Evolutionary conservation across 2,888 invertebrate genomes (phyloP), one percentile per base, ranked within the genome.

Genomic region (Teleogryllus oceanicus): DNA sequence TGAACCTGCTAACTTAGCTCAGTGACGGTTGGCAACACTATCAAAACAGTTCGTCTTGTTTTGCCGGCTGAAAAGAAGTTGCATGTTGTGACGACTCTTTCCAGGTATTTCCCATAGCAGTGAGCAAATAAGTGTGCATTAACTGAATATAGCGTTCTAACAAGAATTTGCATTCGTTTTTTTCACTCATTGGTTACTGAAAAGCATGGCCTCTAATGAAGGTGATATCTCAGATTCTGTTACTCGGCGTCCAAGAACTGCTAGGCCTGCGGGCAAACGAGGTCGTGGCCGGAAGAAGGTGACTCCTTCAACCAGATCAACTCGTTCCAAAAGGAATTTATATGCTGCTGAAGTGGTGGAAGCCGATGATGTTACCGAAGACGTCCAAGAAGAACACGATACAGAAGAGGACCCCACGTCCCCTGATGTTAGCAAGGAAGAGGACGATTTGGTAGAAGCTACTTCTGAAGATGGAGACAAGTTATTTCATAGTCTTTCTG

Each of bases 1-100:
- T 37, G 37, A 37, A 37, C 16, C 62, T 13, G 13, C 62, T 18
- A 62, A 18, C 62, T 13, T 16, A n/a, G 62, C 62, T 62, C n/a
- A 62, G 62, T 62, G 62, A 62, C 16, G 62, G 62, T 62, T 62
- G 62, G 62, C 62, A 62, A 62, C 62, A 62, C 62, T 62, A 62
- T 62, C 62, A 62, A 62, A 62, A 62, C 62, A 62, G 62, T 62
- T 62, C n/a, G 62, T 62, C 62, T 62, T 62, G 62, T 62, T 62
- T 62, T 62, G 62, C 62, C 62, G 62, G 62, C n/a, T 62, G 62
- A n/a, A n/a, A 62, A 62, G 62, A 62, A 62, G n/a, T 62, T 62
- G 62, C 62, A 62, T 62, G 13, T 62, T 18, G 62, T 16, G 62
- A 62, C 62, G 62, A 62, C 16, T 62, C 37, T 62, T 62, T 62